Percentiles rank a stretch among this genome's conserved stretches.
Evolutionary conservation across 2,888 invertebrate genomes (phyloP).

Genomic region (Spialia ferax): DNA sequence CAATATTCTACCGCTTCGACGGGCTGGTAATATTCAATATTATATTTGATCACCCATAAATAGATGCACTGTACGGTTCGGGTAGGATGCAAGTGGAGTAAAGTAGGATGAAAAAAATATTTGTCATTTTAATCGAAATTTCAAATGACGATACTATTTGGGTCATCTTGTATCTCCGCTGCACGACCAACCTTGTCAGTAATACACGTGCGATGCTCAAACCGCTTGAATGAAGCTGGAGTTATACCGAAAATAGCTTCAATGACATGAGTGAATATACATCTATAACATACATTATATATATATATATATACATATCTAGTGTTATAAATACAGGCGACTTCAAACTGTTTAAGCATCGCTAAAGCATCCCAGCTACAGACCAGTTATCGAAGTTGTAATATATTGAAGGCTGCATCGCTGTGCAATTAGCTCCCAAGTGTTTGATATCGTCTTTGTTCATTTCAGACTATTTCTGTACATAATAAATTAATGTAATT

Average conservation of each 20-base stretch:
- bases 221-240: constrained; percentile 29
- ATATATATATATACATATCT: not conserved
- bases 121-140: not conserved
- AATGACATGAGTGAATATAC: constrained; percentile 26
- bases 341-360: constrained; percentile 28
- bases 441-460: constrained; percentile 38
- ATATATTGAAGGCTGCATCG: constrained; percentile 72
- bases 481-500: constrained; percentile 40
- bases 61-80: not conserved
- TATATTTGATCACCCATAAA: constrained; percentile 7
- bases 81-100: constrained; percentile 11
- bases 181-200: constrained; percentile 16
- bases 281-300: constrained; percentile 37
- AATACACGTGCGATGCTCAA: constrained; percentile 33
- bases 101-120: not conserved
- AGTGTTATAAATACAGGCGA: constrained; percentile 40
- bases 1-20: constrained; percentile 72
- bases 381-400: constrained; percentile 73
- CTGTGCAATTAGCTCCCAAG: constrained; percentile 48
- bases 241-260: constrained; percentile 21
- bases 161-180: constrained; percentile 21
- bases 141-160: constrained; percentile 2
- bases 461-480: not conserved
- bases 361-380: constrained; percentile 28
- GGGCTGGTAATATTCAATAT: constrained; percentile 48